These are phyloP conservation scores for Entomobrya multifasciata DNA, from an alignment of 2,888 invertebrate genomes.

Conservation along the genomic window DNA sequence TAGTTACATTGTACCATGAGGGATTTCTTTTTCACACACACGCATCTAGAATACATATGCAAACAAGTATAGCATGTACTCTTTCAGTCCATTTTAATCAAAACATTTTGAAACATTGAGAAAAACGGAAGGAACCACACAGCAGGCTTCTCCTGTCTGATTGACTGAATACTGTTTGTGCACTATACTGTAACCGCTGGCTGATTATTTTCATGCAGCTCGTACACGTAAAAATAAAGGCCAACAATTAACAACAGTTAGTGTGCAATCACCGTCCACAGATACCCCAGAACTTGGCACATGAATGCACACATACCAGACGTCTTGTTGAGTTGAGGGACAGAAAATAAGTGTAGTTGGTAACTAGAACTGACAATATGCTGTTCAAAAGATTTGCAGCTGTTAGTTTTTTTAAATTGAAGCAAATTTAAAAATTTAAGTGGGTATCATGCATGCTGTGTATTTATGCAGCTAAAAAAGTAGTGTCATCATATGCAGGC, in stretches of 20 bases:
- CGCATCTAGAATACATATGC: neutral
- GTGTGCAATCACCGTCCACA: constrained; percentile 1
- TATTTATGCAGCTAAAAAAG: too few species aligned
- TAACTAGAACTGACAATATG: constrained; percentile 25
- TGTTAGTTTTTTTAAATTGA: too few species aligned
- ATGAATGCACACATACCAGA: too few species aligned
- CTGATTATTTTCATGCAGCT: constrained; percentile 7
- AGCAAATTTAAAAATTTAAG: too few species aligned
- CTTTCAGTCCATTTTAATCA: constrained; percentile 28
- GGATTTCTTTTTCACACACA: neutral
- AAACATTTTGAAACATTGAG: constrained; percentile 28
- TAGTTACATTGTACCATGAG: constrained; percentile 27
- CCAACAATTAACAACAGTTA: constrained; percentile 60
- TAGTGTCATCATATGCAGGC: too few species aligned
- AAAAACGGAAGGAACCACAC: constrained; percentile 57
- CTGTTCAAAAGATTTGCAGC: constrained; percentile 30
- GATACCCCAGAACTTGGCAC: too few species aligned
- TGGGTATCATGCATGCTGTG: too few species aligned
- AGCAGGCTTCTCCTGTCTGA: neutral
- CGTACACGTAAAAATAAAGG: constrained; percentile 28
- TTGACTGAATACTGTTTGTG: neutral
- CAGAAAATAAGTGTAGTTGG: constrained; percentile 19
- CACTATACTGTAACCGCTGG: neutral
- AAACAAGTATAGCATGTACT: neutral
- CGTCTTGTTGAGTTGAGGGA: neutral